These are phyloP conservation scores for Hypomesus transpacificus DNA, from an alignment of 2,113 vertebrate genomes.

Conservation along the genomic window DNA sequence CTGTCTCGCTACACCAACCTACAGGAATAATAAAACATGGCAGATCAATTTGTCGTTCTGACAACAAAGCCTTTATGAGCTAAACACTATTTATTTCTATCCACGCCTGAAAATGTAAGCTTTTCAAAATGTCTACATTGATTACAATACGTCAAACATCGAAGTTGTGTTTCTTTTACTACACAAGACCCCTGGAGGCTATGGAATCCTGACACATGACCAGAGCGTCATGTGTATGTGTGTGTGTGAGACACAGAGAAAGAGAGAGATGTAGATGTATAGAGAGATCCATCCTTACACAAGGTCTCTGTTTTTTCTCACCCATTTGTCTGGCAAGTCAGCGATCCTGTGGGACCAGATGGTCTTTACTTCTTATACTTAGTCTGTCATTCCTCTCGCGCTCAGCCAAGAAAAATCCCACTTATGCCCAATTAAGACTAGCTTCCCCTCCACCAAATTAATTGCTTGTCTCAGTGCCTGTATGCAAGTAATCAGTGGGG, in stretches of 20 bases:
- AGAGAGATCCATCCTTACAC: slow-evolving; percentile 32
- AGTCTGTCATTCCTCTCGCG: slow-evolving; percentile 61
- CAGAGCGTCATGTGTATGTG: slow-evolving; percentile 31
- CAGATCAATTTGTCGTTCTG: slow-evolving; percentile 57
- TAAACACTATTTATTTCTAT: slow-evolving; percentile 40
- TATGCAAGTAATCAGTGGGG: slow-evolving; percentile 56
- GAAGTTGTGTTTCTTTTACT: slow-evolving; percentile 38
- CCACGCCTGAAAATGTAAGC: slow-evolving; percentile 45
- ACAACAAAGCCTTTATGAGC: slow-evolving; percentile 40
- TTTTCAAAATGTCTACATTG: slow-evolving; percentile 57
- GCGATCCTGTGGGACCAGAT: slow-evolving; percentile 65
- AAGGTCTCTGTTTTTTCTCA: slow-evolving; percentile 61
- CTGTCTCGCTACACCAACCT: neutral
- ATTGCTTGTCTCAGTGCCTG: slow-evolving; percentile 60
- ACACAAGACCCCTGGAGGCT: slow-evolving; percentile 33
- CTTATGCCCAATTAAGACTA: slow-evolving; percentile 68
- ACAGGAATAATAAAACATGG: slow-evolving; percentile 48
- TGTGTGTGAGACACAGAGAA: neutral
- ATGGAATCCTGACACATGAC: slow-evolving; percentile 45
- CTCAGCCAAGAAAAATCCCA: slow-evolving; percentile 64
- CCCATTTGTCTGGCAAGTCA: slow-evolving; percentile 57
- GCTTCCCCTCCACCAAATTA: slow-evolving; percentile 63
- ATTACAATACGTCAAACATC: slow-evolving; percentile 45
- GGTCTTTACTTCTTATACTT: slow-evolving; percentile 62
- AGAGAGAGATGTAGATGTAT: slow-evolving; percentile 6